These are phyloP conservation scores for Smittia aterrima DNA, from an alignment of 2,888 invertebrate species.

Conservation along the genomic window DNA sequence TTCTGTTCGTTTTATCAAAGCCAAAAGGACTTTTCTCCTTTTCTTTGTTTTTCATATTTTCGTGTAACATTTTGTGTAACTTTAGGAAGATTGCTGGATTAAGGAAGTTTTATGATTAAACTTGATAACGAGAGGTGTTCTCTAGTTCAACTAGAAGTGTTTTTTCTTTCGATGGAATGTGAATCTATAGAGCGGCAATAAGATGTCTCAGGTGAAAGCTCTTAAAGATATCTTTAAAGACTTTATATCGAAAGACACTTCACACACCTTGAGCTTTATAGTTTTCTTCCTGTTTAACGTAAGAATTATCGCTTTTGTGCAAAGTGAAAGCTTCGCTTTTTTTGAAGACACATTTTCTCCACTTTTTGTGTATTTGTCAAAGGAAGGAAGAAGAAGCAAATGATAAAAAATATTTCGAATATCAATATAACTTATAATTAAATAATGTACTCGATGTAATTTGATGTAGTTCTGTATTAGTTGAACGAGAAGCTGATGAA, in stretches of 20 bases:
- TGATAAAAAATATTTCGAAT: neutral
- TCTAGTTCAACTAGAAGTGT: too few species aligned
- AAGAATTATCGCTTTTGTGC: conserved; percentile 6
- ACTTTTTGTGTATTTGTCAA: conserved; percentile 15
- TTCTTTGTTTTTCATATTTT: neutral
- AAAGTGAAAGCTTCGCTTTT: conserved; percentile 17
- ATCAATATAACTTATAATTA: conserved; percentile 19
- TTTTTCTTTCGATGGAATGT: neutral
- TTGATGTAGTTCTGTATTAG: conserved; percentile 41
- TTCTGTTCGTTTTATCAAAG: neutral
- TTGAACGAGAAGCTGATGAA: conserved; percentile 27
- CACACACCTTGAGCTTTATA: neutral
- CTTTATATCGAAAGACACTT: too few species aligned
- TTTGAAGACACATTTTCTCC: neutral
- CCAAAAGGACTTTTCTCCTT: conserved; percentile 12
- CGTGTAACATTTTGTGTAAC: conserved; percentile 24
- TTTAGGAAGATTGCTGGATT: neutral
- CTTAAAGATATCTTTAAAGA: too few species aligned
- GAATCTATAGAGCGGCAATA: too few species aligned
- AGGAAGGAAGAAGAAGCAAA: neutral
- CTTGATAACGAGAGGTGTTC: too few species aligned
- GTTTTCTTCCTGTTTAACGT: neutral
- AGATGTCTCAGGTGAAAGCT: too few species aligned
- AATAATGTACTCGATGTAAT: conserved; percentile 38
- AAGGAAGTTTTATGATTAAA: neutral